Evolutionary conservation across 2,797 vertebrate species (phyloP).

Genomic region (Peromyscus aztecus): DNA sequence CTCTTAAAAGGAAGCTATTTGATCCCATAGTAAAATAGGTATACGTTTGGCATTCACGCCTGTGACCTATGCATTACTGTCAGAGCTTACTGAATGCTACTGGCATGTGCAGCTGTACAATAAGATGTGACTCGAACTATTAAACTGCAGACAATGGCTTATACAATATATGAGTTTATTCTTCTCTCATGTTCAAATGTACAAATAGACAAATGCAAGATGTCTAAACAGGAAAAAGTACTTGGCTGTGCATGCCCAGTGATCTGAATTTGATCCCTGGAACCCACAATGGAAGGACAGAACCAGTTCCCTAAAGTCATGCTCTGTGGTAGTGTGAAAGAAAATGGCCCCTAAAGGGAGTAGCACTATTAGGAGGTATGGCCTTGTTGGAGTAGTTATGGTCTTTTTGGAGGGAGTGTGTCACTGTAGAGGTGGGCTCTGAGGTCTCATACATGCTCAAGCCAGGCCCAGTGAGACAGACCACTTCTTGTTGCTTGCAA

Average conservation of each 20-base stretch:
- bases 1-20: conserved; percentile 8
- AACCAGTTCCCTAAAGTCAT: neutral
- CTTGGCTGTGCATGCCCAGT: neutral
- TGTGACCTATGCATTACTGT: neutral
- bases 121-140: neutral
- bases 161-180: neutral
- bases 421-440: neutral
- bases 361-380: neutral
- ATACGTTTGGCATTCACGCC: neutral
- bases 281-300: neutral
- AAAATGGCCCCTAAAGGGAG: neutral
- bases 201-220: neutral
- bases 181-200: neutral
- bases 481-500: neutral
- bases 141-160: neutral
- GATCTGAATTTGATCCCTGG: neutral
- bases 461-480: neutral
- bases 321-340: neutral
- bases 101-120: neutral
- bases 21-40: neutral
- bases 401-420: neutral
- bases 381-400: neutral
- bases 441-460: neutral
- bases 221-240: neutral
- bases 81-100: neutral